These are phyloP conservation scores for Aphis craccivora DNA, from an alignment of 1,140 invertebrate species.

Conservation along the genomic window DNA sequence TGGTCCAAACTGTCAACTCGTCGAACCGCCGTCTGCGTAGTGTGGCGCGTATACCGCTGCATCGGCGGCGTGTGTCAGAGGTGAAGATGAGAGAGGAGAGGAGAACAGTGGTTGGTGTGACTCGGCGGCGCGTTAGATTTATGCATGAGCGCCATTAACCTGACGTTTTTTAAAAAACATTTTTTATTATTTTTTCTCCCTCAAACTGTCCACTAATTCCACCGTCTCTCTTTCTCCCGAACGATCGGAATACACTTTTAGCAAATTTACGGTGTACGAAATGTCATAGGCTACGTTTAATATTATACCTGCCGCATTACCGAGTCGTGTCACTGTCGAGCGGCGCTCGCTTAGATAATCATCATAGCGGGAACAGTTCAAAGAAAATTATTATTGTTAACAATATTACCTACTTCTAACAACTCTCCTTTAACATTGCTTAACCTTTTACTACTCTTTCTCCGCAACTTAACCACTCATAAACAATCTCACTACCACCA, in stretches of 20 bases:
- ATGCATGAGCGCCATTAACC: neutral
- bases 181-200: neutral
- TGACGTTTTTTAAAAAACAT: constrained; percentile 1
- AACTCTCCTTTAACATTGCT: neutral
- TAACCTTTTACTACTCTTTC: neutral
- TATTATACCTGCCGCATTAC: neutral
- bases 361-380: neutral
- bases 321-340: neutral
- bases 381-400: neutral
- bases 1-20: constrained; percentile 33
- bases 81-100: accelerated
- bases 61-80: neutral
- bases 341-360: neutral
- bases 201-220: neutral
- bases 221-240: neutral
- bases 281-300: neutral
- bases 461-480: neutral
- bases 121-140: neutral
- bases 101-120: neutral
- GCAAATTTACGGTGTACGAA: neutral
- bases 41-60: neutral
- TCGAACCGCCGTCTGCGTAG: neutral
- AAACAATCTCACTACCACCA: neutral
- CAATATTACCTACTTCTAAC: neutral
- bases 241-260: neutral